A percentile compares a stretch with the other conserved stretches of the same genome.
phyloP scores from a whole-genome alignment of 2,113 vertebrate genomes.

The Platysteira castanea region DNA sequence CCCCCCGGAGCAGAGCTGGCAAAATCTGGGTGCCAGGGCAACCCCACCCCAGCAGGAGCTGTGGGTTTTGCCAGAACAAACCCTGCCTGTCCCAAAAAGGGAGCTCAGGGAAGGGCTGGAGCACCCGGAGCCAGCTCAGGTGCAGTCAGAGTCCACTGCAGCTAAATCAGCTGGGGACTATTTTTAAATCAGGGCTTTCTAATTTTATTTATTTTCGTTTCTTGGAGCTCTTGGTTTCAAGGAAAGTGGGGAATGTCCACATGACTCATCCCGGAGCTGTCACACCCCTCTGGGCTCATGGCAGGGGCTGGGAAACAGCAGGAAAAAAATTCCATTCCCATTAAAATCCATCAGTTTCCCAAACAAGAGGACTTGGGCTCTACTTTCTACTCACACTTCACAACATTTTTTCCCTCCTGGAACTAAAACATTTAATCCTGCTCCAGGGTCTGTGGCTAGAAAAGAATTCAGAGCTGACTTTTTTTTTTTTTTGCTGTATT shows the following conservation, averaged over 20 bases:
- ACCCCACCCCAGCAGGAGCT: neutral
- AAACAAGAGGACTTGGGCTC: neutral
- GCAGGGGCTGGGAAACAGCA: neutral
- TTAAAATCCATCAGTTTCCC: neutral
- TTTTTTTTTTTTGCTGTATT: neutral
- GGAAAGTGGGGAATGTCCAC: neutral
- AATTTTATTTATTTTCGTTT: conserved; percentile 27
- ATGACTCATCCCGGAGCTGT: neutral
- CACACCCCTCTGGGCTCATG: neutral
- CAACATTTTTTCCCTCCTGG: neutral
- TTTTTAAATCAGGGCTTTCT: conserved; percentile 43
- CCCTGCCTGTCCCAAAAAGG: neutral
- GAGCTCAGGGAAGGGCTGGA: neutral
- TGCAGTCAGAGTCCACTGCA: neutral
- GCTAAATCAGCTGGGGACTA: neutral
- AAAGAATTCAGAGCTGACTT: neutral
- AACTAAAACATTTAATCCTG: neutral
- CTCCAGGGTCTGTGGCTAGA: neutral
- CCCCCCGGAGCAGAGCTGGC: neutral
- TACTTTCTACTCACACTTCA: neutral
- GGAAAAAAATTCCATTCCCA: neutral
- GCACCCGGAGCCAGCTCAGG: neutral
- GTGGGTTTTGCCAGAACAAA: neutral
- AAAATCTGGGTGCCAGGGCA: neutral
- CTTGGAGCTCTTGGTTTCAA: conserved; percentile 3